Base-by-base conservation (phyloP, 2,888 invertebrate species). In the Parnassius orleans region DNA sequence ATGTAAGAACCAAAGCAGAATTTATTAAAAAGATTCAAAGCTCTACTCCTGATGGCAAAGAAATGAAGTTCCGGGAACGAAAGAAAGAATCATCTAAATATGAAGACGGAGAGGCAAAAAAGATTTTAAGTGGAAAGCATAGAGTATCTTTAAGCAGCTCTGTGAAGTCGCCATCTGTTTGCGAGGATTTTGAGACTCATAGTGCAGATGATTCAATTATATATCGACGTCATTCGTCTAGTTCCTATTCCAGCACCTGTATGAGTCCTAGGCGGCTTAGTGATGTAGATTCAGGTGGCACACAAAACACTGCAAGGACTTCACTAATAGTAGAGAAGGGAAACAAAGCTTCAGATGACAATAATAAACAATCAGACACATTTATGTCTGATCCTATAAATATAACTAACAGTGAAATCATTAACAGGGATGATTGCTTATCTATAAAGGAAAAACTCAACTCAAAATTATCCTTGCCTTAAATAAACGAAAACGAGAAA, bases 151-250 rank as follows among this genome's bases (percentile, higher is more conserved):
- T 87, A 53, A 84, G 79, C 66, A 84, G 84, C 67, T 87, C 87
- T 53, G 83, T 89, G 0, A 89, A 90, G 61, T 93, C 94, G 19
- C 93, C 93, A 7, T 91, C 93, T 1, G 93, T 93, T 68, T 92
- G 92, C 78, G 94, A 93, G 74, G 93, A 93, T 58, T 94, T 93
- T 83, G 92, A 93, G 68, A 90, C 92, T 53, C 92, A 93, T 48
- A 92, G 93, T 72, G 95, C 95, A 1, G 96, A 96, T 77, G 95
- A 95, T 60, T 96, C 97, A 0, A 93, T 96, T 74, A 96, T 97
- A 63, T 95, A 97, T 72, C 92, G 96, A 48, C 92, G 97, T 15
- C 96, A 97, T 75, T 97, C 97, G 2, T 96, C 96, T 53, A 96
- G 96, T 79, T 96, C 96, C 0, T 95, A 95, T 77, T 96, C 96